A percentile compares a stretch with the other conserved stretches of the same genome.
Evolutionary conservation across 2,113 vertebrate species (phyloP).

Genomic region (Scytalopus superciliaris): DNA sequence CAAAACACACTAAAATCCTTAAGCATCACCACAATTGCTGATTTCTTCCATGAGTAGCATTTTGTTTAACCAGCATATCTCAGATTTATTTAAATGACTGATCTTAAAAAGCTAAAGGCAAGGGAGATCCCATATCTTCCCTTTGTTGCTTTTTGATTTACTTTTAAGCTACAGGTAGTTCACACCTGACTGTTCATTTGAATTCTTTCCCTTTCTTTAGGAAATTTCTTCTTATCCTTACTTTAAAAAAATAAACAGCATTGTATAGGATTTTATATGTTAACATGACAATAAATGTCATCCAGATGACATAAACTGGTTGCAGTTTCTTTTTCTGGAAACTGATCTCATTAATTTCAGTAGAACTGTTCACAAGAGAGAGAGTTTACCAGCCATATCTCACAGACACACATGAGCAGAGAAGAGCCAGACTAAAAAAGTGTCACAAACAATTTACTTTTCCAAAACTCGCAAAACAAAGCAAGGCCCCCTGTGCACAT

Average conservation of each 20-base stretch:
- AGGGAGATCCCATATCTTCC: background rate
- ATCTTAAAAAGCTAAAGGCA: background rate
- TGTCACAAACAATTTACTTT: background rate
- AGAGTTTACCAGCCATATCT: background rate
- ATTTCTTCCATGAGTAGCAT: background rate
- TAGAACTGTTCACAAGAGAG: background rate
- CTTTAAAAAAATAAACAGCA: background rate
- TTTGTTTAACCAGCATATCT: background rate
- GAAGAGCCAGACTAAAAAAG: background rate
- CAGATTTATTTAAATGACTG: background rate
- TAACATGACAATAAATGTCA: background rate
- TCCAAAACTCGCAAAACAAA: background rate
- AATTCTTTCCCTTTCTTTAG: background rate
- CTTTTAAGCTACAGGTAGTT: background rate
- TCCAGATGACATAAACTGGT: background rate
- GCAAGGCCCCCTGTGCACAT: background rate
- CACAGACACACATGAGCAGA: background rate
- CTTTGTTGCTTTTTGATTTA: background rate
- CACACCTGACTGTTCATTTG: background rate
- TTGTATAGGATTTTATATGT: background rate
- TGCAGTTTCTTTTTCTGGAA: constrained; percentile 8
- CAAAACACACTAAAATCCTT: too few species aligned
- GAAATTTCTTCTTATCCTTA: background rate
- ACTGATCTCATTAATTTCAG: background rate
- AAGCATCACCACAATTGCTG: background rate